phyloP scores from a whole-genome alignment of 2,113 vertebrate genomes.

The Lamprotornis superbus region DNA sequence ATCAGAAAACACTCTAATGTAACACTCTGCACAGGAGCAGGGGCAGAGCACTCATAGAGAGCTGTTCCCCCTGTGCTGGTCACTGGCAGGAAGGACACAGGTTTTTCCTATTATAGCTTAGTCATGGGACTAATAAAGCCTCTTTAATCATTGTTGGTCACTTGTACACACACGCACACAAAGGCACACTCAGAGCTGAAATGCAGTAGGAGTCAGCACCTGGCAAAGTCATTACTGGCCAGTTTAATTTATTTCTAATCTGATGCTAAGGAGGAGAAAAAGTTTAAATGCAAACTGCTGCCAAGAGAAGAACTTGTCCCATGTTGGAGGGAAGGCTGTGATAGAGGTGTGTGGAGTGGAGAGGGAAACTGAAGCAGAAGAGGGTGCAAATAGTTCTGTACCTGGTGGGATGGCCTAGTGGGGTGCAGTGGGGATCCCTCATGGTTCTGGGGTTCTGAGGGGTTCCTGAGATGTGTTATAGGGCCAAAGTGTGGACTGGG shows the following conservation, averaged over 20 bases:
- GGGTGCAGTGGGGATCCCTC: background rate
- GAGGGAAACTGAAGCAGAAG: background rate
- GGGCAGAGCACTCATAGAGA: background rate
- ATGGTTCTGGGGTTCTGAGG: accelerated
- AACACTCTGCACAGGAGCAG: background rate
- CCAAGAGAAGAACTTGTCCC: background rate
- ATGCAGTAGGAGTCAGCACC: slow-evolving; percentile 5
- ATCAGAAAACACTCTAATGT: background rate
- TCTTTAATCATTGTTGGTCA: background rate
- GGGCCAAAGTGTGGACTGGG: accelerated
- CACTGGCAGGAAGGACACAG: background rate
- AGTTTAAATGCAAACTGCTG: background rate
- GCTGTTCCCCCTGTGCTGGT: background rate
- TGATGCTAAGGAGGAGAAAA: background rate
- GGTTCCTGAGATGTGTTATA: accelerated
- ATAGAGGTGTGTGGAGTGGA: background rate
- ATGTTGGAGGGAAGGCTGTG: accelerated
- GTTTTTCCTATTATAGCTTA: slow-evolving; percentile 13
- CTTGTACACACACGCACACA: background rate
- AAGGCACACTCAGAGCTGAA: background rate
- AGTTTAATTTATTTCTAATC: slow-evolving; percentile 7
- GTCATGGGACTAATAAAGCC: slow-evolving; percentile 38
- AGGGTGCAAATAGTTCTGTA: accelerated
- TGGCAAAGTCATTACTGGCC: slow-evolving; percentile 24
- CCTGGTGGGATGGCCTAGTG: accelerated